Percentiles rank a stretch among this genome's conserved stretches.
These are phyloP conservation scores for Epinotia brunnichana DNA, from an alignment of 2,888 invertebrate genomes.

Conservation along the genomic window DNA sequence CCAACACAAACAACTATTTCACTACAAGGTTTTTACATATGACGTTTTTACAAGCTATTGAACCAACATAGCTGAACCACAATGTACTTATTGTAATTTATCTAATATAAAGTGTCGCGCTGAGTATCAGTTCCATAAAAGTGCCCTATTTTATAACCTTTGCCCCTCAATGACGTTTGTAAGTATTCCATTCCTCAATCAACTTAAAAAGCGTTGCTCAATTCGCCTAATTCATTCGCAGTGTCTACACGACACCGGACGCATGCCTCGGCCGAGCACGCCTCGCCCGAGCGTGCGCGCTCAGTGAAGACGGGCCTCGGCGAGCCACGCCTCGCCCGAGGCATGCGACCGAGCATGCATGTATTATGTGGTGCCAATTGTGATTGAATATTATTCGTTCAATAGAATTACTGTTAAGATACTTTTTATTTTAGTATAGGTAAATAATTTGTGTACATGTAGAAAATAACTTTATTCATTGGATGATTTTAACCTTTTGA, in stretches of 20 bases:
- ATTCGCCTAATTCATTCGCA: not conserved
- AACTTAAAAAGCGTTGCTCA: conserved; percentile 7
- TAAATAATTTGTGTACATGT: not conserved
- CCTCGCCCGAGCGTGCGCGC: no score
- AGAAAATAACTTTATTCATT: not conserved
- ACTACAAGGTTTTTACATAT: no score
- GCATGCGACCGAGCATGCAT: no score
- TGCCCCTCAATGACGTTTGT: not conserved
- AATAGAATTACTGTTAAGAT: not conserved
- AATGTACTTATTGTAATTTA: not conserved
- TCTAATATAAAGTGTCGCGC: no score
- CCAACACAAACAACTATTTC: not conserved
- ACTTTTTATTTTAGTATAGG: conserved; percentile 7
- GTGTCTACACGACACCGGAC: no score
- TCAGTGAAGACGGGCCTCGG: no score
- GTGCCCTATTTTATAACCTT: not conserved
- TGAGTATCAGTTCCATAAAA: not conserved
- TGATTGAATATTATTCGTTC: conserved; percentile 3
- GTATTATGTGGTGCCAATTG: conserved; percentile 9
- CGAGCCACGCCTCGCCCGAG: no score
- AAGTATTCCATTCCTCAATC: not conserved
- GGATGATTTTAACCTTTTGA: not conserved
- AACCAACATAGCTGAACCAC: not conserved
- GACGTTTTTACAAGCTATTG: no score
- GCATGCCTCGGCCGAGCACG: no score